Conservation (phyloP, 2,797 vertebrate species). For the Sebastolobus altivelis region DNA sequence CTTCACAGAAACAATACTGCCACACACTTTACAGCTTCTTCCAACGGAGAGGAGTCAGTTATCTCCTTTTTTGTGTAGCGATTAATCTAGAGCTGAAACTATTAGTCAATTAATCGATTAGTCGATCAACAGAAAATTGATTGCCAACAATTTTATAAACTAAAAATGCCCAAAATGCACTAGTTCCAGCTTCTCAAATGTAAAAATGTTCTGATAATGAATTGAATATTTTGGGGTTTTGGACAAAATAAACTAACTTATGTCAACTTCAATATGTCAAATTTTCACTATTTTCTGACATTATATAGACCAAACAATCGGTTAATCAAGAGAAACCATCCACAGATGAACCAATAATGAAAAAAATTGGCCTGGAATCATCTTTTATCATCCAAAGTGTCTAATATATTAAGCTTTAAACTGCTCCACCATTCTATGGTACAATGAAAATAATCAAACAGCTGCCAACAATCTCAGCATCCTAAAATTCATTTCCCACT, state of each 20-base stretch:
- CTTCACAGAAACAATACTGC: conserved; percentile 55
- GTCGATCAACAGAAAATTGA: background rate
- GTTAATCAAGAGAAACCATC: background rate
- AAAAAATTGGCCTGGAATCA: background rate
- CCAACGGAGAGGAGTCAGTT: background rate
- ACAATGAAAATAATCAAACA: conserved; percentile 21
- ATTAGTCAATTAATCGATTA: background rate
- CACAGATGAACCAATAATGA: conserved; percentile 9
- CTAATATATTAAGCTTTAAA: conserved; percentile 6
- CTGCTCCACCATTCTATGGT: background rate
- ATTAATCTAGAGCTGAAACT: conserved; percentile 1
- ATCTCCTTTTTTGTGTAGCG: background rate
- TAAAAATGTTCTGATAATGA: background rate
- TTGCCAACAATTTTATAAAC: background rate
- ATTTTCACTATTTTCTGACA: background rate
- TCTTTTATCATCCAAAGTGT: conserved; percentile 7
- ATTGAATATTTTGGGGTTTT: background rate
- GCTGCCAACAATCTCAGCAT: background rate
- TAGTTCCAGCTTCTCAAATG: conserved; percentile 1
- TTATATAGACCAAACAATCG: background rate
- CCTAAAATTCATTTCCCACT: background rate
- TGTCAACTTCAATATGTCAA: background rate
- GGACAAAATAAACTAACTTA: background rate
- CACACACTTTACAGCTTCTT: conserved; percentile 46
- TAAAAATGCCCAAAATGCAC: background rate